Evolutionary conservation across 2,888 invertebrate species (phyloP).

Genomic region (Noctua janthe): DNA sequence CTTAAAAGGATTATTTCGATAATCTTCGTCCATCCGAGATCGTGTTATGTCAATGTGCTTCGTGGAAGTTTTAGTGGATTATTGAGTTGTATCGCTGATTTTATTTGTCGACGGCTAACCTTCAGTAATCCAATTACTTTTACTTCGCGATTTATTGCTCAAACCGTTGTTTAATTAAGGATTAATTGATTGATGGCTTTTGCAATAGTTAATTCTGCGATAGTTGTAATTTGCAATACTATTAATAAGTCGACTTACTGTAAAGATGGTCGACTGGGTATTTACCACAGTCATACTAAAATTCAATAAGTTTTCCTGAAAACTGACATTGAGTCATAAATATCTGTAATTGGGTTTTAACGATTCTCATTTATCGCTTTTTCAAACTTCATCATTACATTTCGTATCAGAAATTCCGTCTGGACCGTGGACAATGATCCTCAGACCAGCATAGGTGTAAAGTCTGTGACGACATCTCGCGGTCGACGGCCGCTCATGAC

Average conservation of each 20-base stretch:
- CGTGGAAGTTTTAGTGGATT: constrained; percentile 33
- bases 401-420: constrained; percentile 38
- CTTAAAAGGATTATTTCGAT: constrained; percentile 38
- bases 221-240: constrained; percentile 9
- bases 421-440: constrained; percentile 31
- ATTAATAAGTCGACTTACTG: background rate
- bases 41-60: constrained; percentile 35
- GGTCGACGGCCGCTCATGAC: constrained; percentile 66
- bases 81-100: constrained; percentile 31
- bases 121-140: constrained; percentile 50
- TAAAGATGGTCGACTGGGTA: background rate
- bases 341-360: background rate
- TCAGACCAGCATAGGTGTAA: constrained; percentile 50
- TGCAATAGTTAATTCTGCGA: constrained; percentile 22
- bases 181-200: constrained; percentile 33
- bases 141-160: constrained; percentile 50
- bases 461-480: constrained; percentile 58
- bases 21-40: constrained; percentile 32
- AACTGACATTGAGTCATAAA: constrained; percentile 9
- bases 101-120: constrained; percentile 42
- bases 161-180: constrained; percentile 43
- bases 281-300: background rate
- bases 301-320: constrained; percentile 2
- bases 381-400: background rate
- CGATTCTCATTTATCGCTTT: no score